Percentiles rank a stretch among this genome's conserved stretches.
These are phyloP conservation scores for Muscina levida DNA, from an alignment of 2,888 invertebrate species.

Conservation along the genomic window DNA sequence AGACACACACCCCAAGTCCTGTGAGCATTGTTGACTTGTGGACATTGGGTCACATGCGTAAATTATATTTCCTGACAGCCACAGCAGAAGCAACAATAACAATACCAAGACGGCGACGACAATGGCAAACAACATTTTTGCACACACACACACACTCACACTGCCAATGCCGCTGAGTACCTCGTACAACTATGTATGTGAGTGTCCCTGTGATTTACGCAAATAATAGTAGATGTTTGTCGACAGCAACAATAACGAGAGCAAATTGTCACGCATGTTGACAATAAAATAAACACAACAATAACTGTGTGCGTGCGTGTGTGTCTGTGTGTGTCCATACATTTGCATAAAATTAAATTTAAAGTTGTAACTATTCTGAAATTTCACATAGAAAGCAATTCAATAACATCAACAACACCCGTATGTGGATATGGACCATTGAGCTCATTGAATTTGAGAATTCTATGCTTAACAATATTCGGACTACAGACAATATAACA, in stretches of 20 bases:
- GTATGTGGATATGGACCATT: slow-evolving; percentile 44
- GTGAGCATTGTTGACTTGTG: slow-evolving; percentile 54
- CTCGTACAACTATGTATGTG: neutral
- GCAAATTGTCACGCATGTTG: slow-evolving; percentile 68
- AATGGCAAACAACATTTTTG: neutral
- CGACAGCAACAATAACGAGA: slow-evolving; percentile 48
- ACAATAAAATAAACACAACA: slow-evolving; percentile 64
- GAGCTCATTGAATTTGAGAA: neutral
- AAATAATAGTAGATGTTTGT: slow-evolving; percentile 35
- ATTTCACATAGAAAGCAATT: neutral
- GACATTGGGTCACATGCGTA: slow-evolving; percentile 65
- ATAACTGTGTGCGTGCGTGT: slow-evolving; percentile 52
- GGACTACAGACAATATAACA: neutral
- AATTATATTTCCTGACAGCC: slow-evolving; percentile 67
- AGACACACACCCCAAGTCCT: slow-evolving; percentile 29
- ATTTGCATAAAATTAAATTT: slow-evolving; percentile 78
- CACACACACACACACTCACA: slow-evolving; percentile 15
- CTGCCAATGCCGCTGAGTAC: too few species aligned
- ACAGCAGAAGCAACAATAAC: slow-evolving; percentile 1
- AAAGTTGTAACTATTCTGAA: slow-evolving; percentile 44
- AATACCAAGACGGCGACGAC: slow-evolving; percentile 26
- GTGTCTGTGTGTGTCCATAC: slow-evolving; percentile 55
- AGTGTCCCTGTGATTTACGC: slow-evolving; percentile 51
- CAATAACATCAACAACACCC: neutral
- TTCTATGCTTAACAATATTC: too few species aligned